Evolutionary conservation across 2,888 invertebrate genomes (phyloP).

Genomic region (Dryobotodes eremita): DNA sequence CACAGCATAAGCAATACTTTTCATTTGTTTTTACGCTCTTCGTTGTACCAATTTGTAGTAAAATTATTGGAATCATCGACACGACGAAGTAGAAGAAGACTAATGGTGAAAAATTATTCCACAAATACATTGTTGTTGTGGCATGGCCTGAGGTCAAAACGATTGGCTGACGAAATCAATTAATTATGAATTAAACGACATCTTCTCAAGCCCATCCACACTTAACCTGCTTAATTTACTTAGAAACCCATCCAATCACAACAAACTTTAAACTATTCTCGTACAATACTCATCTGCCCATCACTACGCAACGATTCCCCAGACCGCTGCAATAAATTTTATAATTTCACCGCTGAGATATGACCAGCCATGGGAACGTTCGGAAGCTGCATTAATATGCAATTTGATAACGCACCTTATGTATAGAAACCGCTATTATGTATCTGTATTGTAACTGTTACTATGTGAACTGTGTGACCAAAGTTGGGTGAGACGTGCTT

Average conservation of each 20-base stretch:
- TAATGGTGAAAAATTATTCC: neutral
- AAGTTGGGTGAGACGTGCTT: conserved; percentile 24
- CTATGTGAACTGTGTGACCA: conserved; percentile 20
- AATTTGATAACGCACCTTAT: conserved; percentile 56
- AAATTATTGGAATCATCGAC: neutral
- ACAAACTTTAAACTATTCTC: conserved; percentile 21
- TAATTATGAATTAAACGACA: neutral
- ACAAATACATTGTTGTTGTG: neutral
- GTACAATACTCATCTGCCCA: conserved; percentile 42
- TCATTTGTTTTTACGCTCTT: neutral
- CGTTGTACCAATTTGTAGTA: neutral
- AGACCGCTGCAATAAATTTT: conserved; percentile 65
- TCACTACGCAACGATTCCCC: conserved; percentile 60
- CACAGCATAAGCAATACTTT: neutral
- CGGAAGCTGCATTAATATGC: conserved; percentile 71
- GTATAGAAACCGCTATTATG: conserved; percentile 43
- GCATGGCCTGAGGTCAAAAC: neutral
- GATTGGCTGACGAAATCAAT: neutral
- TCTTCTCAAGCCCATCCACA: neutral
- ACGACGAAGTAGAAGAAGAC: neutral
- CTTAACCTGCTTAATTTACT: conserved; percentile 1
- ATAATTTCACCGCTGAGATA: conserved; percentile 65
- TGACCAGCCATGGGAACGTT: conserved; percentile 63
- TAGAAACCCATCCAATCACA: conserved; percentile 27
- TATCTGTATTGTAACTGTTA: conserved; percentile 43